Percentiles rank a stretch among this genome's conserved stretches.
These are phyloP conservation scores for Cheilinus undulatus DNA, from an alignment of 2,113 vertebrate species.

Conservation along the genomic window DNA sequence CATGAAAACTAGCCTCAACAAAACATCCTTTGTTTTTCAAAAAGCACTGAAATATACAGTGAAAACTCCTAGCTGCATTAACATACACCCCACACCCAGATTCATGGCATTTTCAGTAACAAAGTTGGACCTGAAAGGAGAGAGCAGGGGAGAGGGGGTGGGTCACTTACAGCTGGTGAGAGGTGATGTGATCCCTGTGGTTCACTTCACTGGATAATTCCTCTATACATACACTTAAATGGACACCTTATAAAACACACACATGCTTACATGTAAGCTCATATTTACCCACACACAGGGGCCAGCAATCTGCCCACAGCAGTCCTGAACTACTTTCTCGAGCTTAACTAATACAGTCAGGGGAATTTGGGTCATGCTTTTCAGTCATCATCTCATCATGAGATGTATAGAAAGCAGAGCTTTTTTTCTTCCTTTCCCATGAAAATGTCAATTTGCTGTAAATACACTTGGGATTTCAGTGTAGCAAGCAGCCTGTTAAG, in stretches of 20 bases:
- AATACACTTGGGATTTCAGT: slow-evolving; percentile 48
- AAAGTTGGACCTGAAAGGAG: slow-evolving; percentile 18
- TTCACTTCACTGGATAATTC: slow-evolving; percentile 41
- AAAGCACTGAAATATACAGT: slow-evolving; percentile 64
- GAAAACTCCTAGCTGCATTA: slow-evolving; percentile 34
- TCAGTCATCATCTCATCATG: slow-evolving; percentile 49
- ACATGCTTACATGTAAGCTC: slow-evolving; percentile 11
- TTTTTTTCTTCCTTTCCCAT: slow-evolving; percentile 56
- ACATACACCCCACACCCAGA: slow-evolving; percentile 41
- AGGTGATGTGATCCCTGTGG: slow-evolving; percentile 50
- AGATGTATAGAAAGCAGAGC: slow-evolving; percentile 33
- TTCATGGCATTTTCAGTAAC: slow-evolving; percentile 16
- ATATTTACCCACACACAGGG: slow-evolving; percentile 10
- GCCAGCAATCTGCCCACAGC: slow-evolving; percentile 20
- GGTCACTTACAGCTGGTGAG: slow-evolving; percentile 42
- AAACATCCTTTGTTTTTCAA: slow-evolving; percentile 80
- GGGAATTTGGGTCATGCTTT: slow-evolving; percentile 63
- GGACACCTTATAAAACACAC: slow-evolving; percentile 57
- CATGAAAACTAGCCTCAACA: slow-evolving; percentile 70
- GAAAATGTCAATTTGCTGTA: slow-evolving; percentile 64
- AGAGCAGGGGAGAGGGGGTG: background rate
- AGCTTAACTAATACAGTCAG: slow-evolving; percentile 38
- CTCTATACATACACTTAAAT: slow-evolving; percentile 47
- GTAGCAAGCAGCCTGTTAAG: slow-evolving; percentile 46
- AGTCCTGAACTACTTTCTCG: slow-evolving; percentile 45